A percentile compares a stretch with the other conserved stretches of the same genome.
Evolutionary conservation across 2,888 invertebrate genomes (phyloP).

Genomic region (Lasioglossum pauxillum): DNA sequence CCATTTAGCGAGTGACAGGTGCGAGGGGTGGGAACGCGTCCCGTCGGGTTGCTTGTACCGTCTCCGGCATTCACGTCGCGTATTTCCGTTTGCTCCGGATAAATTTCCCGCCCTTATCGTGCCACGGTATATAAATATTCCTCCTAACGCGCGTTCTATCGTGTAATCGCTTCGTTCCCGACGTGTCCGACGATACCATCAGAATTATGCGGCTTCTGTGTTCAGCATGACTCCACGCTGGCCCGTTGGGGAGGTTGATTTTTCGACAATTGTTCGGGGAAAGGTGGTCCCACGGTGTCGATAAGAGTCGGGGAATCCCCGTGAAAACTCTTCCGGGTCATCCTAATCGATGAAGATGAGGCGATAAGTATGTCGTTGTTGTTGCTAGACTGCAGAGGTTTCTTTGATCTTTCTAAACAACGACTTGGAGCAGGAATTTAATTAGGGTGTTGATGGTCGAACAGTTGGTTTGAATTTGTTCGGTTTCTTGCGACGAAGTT

Average conservation of each 20-base stretch:
- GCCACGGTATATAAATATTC: conserved; percentile 53
- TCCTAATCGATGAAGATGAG: not conserved
- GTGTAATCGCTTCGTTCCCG: conserved; percentile 29
- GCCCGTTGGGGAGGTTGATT: not conserved
- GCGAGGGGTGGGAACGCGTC: conserved; percentile 1
- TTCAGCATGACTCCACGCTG: not conserved
- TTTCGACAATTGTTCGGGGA: not conserved
- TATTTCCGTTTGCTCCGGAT: conserved; percentile 65
- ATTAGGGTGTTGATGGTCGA: too few species aligned
- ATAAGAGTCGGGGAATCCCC: not conserved
- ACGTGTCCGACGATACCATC: conserved; percentile 32
- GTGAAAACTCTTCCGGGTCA: not conserved
- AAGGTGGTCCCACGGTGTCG: not conserved
- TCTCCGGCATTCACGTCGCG: conserved; percentile 53
- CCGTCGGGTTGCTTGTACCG: not conserved
- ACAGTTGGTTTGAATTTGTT: too few species aligned
- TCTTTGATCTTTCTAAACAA: not conserved
- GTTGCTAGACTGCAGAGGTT: not conserved
- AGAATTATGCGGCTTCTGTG: conserved; percentile 6
- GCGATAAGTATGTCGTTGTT: conserved; percentile 1
- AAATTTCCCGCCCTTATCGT: conserved; percentile 62
- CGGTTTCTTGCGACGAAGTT: too few species aligned
- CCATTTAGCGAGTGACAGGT: conserved; percentile 37
- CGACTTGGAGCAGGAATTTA: not conserved
- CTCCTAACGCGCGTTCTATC: conserved; percentile 43